Evolutionary conservation across 2,888 invertebrate species (phyloP).

Genomic region (Hirtodrosophila alboralis): DNA sequence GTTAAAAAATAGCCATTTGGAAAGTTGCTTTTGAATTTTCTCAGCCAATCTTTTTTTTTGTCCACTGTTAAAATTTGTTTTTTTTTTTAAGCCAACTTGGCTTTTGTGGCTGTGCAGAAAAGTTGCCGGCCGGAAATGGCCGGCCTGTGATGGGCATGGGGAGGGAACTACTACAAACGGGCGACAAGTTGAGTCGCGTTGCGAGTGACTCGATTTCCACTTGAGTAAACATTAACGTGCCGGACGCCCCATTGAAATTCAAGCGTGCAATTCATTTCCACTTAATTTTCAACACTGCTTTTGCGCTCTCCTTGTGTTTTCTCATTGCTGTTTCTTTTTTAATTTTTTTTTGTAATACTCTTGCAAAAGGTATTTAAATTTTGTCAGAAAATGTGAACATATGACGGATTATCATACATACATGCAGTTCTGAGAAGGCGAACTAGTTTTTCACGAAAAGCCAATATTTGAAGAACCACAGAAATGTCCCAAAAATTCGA

Average conservation of each 20-base stretch:
- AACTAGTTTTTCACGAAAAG: too few relatives aligned
- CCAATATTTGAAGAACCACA: too few relatives aligned
- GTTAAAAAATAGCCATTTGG: conserved; percentile 15
- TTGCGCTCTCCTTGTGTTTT: conserved; percentile 33
- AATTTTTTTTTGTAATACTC: not conserved
- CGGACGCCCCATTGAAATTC: conserved; percentile 79
- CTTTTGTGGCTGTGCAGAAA: conserved; percentile 59
- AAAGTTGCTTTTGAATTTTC: conserved; percentile 17
- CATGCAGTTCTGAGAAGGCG: too few relatives aligned
- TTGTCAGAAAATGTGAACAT: too few relatives aligned
- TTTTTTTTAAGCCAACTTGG: conserved; percentile 18
- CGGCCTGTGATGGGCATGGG: conserved; percentile 15
- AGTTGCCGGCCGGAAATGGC: conserved; percentile 69
- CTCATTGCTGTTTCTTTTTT: conserved; percentile 11
- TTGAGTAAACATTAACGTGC: conserved; percentile 80
- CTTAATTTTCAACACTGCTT: conserved; percentile 77
- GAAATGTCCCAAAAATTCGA: too few relatives aligned
- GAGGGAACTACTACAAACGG: not conserved
- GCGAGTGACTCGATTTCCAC: conserved; percentile 78
- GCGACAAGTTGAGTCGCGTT: conserved; percentile 15
- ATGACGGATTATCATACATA: too few relatives aligned
- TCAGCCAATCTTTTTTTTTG: conserved; percentile 21
- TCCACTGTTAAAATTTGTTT: conserved; percentile 42
- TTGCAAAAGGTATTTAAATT: too few relatives aligned
- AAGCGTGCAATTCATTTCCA: conserved; percentile 81